Evolutionary conservation across 2,888 invertebrate species (phyloP), one percentile per base, ranked within the genome.

Genomic region (Choristoneura rosaceana): DNA sequence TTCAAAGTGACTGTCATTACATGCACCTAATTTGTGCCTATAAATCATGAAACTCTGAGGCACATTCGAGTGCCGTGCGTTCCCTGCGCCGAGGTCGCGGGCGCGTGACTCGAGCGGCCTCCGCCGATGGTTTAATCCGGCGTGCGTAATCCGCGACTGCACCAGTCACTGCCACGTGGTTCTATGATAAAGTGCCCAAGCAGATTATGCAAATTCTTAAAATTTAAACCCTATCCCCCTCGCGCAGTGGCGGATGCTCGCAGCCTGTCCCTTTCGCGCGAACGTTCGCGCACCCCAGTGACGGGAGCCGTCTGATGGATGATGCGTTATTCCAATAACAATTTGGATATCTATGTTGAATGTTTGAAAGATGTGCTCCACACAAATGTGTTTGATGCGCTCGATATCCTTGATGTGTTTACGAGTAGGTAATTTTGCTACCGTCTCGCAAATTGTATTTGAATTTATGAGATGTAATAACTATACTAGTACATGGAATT

Each of bases 161-260:
- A 93, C 91, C 93, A 93, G 94, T 93, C 94, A 94, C 90, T 89
- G 90, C 92, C 94, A 94, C 94, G 94, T 94, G 94, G 92, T 93
- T 89, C 92, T 89, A 93, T 94, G 93, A 94, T 93, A 93, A 94
- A 94, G 92, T 94, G 86, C 93, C 90, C 89, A 82, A 87, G 86
- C 91, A 93, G 94, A 93, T 94, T 94, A 94, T 94, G 94, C 93
- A 94, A 94, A 94, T 94, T 90, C 88, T 90, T 87, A 85, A 91
- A 93, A 89, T 90, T 91, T 83, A 85, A 85, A 83, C 78, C 79
- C 83, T 80, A 76, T 90, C 89, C 83, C 83, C 79, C 80, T 92
- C 84, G 74, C 75, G 76, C 88, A 60, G 77, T 78, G 74, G 76
- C 71, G 68, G 75, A 79, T 70, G 70, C 75, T 76, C 74, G 84